A percentile compares a stretch with the other conserved stretches of the same genome.
phyloP scores from a whole-genome alignment of 2,888 invertebrate species.

The Drosophila anomelani region DNA sequence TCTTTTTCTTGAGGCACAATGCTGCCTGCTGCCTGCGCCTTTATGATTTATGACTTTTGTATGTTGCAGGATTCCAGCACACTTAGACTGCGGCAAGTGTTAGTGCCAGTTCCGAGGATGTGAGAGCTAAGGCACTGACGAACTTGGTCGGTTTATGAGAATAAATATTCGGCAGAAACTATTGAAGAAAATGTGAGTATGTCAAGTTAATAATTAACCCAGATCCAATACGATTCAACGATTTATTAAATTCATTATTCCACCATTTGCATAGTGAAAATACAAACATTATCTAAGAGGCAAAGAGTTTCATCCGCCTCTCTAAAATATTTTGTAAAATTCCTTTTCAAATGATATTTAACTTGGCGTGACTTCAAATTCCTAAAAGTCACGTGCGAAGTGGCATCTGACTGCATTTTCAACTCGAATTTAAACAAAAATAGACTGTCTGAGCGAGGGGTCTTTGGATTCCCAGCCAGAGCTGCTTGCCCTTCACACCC shows the following conservation, averaged over 20 bases:
- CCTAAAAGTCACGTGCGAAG: constrained; percentile 65
- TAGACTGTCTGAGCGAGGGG: constrained; percentile 21
- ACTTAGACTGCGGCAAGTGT: constrained; percentile 66
- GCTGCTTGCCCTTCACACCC: constrained; percentile 19
- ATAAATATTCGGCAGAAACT: constrained; percentile 1
- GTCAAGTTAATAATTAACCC: neutral
- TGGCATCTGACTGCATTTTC: constrained; percentile 53
- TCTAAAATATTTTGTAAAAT: neutral
- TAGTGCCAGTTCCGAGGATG: constrained; percentile 36
- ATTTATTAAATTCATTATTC: neutral
- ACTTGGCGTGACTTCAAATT: constrained; percentile 16
- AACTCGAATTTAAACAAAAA: constrained; percentile 54
- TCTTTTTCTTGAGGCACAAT: constrained; percentile 12
- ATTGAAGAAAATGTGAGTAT: neutral
- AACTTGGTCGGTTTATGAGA: constrained; percentile 6
- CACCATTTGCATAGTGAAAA: neutral
- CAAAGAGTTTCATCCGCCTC: neutral
- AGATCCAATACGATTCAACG: neutral
- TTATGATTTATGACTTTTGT: constrained; percentile 65
- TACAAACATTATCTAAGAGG: too few species aligned
- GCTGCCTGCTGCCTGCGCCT: constrained; percentile 45
- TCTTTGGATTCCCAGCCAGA: neutral
- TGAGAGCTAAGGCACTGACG: constrained; percentile 10
- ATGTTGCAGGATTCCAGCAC: constrained; percentile 57
- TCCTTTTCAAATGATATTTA: neutral